phyloP scores from a whole-genome alignment of 2,113 vertebrate genomes.

The Falco punctatus region DNA sequence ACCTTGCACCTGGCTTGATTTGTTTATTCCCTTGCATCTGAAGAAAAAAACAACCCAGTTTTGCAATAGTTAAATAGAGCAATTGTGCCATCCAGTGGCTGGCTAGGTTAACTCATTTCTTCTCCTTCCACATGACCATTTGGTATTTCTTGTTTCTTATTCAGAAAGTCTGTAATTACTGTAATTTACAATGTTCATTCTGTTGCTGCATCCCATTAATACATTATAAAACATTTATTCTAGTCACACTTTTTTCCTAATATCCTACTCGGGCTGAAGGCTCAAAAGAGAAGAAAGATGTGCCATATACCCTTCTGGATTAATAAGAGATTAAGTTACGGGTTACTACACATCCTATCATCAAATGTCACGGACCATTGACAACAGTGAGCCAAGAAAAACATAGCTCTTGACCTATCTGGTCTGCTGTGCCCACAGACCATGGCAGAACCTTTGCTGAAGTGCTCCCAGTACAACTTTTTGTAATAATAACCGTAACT shows the following conservation, averaged over 20 bases:
- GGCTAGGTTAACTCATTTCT: neutral
- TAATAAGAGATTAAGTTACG: neutral
- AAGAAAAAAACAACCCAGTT: neutral
- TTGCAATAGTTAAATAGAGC: slow-evolving; percentile 53
- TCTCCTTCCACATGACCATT: neutral
- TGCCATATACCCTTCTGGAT: neutral
- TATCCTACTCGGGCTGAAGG: neutral
- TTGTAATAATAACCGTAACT: neutral
- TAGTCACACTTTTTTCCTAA: neutral
- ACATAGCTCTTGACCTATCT: neutral
- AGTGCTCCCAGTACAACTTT: neutral
- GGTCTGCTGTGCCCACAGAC: neutral
- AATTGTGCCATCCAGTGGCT: slow-evolving; percentile 71
- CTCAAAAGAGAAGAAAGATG: neutral
- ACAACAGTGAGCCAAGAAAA: neutral
- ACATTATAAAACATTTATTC: neutral
- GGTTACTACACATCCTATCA: neutral
- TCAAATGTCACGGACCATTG: neutral
- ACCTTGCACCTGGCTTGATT: neutral
- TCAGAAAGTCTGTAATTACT: neutral
- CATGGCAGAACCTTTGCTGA: neutral
- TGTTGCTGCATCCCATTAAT: neutral
- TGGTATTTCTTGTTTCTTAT: neutral
- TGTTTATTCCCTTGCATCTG: neutral
- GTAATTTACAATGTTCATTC: neutral